Base-by-base conservation (phyloP, 2,888 invertebrate genomes). In the Serripes groenlandicus region DNA sequence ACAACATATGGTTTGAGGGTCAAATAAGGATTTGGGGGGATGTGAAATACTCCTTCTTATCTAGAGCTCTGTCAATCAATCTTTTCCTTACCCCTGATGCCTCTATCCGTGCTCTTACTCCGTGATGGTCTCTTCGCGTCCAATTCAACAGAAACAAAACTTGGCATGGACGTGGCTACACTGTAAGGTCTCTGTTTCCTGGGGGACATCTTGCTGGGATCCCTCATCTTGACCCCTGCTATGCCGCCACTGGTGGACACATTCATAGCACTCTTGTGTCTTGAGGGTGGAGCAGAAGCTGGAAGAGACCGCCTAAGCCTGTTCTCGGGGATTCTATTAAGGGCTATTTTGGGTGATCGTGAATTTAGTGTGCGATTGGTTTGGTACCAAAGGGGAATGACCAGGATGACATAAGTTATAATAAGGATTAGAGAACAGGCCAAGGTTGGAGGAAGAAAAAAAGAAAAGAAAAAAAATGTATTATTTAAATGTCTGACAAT, bases 301-400 rank as follows among this genome's bases (percentile, higher is more conserved):
- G 92, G 88, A 93, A 93, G 90, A 93, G 92, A 92, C 85, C 91
- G 90, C 81, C 89, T 83, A 71, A 83, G 88, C 85, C 92, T 87
- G 88, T 89, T 90, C 88, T 93, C 93, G 75, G 91, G 91, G 83
- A 93, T 92, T 85, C 92, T 87, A 89, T 91, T 89, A 78, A 93
- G 91, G 85, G 91, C 93, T 93, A 88, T 35, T 34, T n/a, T 32
- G 66, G 37, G 66, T 23, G 15, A n/a, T 11, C 18, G 60, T 28
- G 35, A 66, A 32, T 62, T 30, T 56, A 18, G 28, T 35, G 30
- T 66, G 34, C 21, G 30, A 62, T n/a, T n/a, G 23, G 58, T 62
- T 15, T 21, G 3, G 21, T 1, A 56, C 26, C 26, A n/a, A 26
- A 18, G 66, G n/a, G 37, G 35, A 42, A 42, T 23, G 42, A 28